These are phyloP conservation scores for Rana temporaria DNA, from an alignment of 2,113 vertebrate genomes.

Conservation along the genomic window DNA sequence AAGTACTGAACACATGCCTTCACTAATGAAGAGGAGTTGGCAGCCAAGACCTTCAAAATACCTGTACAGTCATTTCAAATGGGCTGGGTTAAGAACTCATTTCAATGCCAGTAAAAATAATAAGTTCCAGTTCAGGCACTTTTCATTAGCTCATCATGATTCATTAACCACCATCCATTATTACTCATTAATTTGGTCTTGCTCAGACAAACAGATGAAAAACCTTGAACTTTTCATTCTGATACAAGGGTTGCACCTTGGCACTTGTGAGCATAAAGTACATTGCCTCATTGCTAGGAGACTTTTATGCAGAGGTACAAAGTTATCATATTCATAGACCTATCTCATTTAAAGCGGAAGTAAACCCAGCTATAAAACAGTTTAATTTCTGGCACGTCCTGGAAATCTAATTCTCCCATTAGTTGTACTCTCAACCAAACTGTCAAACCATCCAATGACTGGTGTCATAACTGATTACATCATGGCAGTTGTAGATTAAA, in stretches of 20 bases:
- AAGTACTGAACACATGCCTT: constrained; percentile 4
- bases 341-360: too few species aligned
- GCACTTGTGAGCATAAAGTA: constrained; percentile 13
- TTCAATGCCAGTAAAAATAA: constrained; percentile 18
- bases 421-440: too few species aligned
- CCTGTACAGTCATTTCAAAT: constrained; percentile 20
- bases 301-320: not conserved
- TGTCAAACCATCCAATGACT: too few species aligned
- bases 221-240: constrained; percentile 11
- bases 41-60: constrained; percentile 6
- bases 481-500: too few species aligned
- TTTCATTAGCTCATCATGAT: constrained; percentile 34
- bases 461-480: too few species aligned
- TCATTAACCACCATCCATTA: constrained; percentile 36
- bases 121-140: constrained; percentile 31
- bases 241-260: constrained; percentile 17
- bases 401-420: too few species aligned
- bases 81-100: constrained; percentile 22
- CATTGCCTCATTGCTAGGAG: not conserved
- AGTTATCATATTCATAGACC: not conserved
- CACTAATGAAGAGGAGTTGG: constrained; percentile 19
- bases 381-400: too few species aligned
- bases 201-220: constrained; percentile 17
- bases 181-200: constrained; percentile 23
- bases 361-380: too few species aligned